Evolutionary conservation across 2,888 invertebrate species (phyloP).

Genomic region (Onchidella celtica): DNA sequence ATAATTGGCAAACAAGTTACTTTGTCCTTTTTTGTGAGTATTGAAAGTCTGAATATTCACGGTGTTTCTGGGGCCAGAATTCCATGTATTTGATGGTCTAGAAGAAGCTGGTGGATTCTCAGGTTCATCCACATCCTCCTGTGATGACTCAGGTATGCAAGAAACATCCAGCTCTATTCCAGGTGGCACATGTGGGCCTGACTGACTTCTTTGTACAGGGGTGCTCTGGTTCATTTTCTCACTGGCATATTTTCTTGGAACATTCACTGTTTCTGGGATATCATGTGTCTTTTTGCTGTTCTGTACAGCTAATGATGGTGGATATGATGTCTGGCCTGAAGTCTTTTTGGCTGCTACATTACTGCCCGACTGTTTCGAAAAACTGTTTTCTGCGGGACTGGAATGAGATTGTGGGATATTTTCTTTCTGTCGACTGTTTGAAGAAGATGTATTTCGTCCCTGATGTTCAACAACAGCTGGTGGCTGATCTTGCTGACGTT

Average conservation of each 20-base stretch:
- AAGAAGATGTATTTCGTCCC: too few species aligned
- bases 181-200: too few species aligned
- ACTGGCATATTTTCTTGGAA: not conserved
- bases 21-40: conserved; percentile 20
- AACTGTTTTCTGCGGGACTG: not conserved
- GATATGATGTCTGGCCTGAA: not conserved
- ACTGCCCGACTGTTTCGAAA: too few species aligned
- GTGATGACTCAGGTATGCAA: conserved; percentile 6
- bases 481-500: not conserved
- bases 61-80: not conserved
- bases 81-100: not conserved
- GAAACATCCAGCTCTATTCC: not conserved
- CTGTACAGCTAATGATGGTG: not conserved
- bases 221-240: conserved; percentile 26
- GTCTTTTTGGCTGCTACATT: not conserved
- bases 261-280: not conserved
- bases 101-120: not conserved
- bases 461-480: too few species aligned
- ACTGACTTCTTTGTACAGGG: not conserved
- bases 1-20: conserved; percentile 26
- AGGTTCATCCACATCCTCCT: not conserved
- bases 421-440: too few species aligned
- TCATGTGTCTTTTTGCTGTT: not conserved
- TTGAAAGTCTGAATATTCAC: not conserved
- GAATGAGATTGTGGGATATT: too few species aligned